Evolutionary conservation across 1,140 invertebrate genomes (phyloP).

Genomic region (Nasonia vitripennis): DNA sequence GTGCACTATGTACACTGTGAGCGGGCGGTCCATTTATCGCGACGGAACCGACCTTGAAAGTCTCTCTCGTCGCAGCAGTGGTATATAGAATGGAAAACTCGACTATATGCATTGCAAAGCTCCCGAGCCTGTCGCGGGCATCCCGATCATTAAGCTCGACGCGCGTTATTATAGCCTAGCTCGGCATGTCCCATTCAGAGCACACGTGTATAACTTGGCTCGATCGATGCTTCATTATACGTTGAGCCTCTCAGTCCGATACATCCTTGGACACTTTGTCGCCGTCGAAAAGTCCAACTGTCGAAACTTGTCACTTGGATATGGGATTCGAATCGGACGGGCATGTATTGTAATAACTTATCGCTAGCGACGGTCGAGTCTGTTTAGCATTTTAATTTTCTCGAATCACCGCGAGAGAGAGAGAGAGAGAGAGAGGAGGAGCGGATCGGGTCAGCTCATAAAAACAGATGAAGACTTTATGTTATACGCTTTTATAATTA

Average conservation of each 20-base stretch:
- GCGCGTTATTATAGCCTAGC: neutral
- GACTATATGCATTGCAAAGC: neutral
- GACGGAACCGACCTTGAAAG: constrained; percentile 9
- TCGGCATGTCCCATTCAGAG: neutral
- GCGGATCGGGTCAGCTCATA: neutral
- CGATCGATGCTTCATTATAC: neutral
- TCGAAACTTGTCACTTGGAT: neutral
- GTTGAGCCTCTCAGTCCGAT: neutral
- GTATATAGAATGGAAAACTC: neutral
- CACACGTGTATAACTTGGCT: neutral
- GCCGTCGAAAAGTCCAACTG: neutral
- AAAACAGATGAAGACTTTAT: neutral
- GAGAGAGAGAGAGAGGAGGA: no score
- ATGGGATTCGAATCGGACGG: neutral
- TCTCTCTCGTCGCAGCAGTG: neutral
- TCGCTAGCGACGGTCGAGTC: neutral
- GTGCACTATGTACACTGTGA: neutral
- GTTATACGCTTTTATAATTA: neutral
- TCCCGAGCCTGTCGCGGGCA: neutral
- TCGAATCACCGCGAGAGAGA: neutral
- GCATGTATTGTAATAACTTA: neutral
- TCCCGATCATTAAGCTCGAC: neutral
- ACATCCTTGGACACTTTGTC: neutral
- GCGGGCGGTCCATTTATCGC: constrained; percentile 17
- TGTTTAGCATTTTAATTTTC: neutral